Conservation (phyloP, 1,140 invertebrate species). For the Meloidogyne exigua region DNA sequence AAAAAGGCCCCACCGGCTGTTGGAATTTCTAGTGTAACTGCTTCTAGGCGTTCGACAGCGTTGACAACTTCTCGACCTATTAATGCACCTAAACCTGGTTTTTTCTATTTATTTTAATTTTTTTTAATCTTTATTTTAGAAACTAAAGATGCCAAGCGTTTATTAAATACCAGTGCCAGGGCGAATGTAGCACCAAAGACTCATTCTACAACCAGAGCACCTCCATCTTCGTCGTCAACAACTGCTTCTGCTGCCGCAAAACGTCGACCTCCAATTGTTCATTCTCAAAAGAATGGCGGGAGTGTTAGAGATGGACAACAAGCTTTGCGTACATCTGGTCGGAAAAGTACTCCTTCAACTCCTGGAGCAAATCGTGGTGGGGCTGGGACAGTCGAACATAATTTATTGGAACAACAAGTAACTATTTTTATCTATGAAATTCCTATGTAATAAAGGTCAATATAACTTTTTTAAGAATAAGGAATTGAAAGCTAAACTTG, state of each 20-base stretch:
- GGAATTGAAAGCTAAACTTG: conserved; percentile 10
- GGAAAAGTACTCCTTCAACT: background rate
- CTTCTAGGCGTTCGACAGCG: background rate
- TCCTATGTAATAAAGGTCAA: no score
- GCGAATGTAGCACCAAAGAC: background rate
- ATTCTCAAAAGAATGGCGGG: background rate
- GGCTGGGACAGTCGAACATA: background rate
- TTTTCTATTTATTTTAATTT: background rate
- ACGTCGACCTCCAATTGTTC: background rate
- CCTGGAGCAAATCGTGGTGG: background rate
- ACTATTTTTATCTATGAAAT: background rate
- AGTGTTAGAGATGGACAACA: background rate
- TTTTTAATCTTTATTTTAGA: background rate
- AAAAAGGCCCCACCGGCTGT: conserved; percentile 22
- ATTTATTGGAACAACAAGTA: conserved; percentile 3
- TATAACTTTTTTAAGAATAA: conserved; percentile 16
- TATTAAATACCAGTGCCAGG: background rate
- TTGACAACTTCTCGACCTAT: conserved; percentile 5
- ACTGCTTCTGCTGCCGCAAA: background rate
- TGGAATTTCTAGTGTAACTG: background rate
- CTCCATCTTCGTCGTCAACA: background rate
- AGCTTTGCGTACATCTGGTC: background rate
- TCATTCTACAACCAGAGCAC: background rate
- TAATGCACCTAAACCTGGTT: conserved; percentile 7
- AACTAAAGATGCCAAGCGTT: background rate